Evolutionary conservation across 2,888 invertebrate species (phyloP), one percentile per base, ranked within the genome.

Genomic region (Thecophora atra): DNA sequence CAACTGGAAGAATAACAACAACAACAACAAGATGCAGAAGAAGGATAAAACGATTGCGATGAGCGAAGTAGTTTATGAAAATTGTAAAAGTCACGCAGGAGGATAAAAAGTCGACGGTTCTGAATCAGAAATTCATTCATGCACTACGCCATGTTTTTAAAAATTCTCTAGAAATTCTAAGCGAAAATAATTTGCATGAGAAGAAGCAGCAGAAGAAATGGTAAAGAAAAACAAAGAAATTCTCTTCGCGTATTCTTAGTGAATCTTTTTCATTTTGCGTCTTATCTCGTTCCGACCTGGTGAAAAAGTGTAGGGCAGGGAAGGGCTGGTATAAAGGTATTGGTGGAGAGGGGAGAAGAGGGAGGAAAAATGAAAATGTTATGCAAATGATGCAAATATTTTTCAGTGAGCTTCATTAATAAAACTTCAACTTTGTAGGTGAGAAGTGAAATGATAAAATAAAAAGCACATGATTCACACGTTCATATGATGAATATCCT

Each of bases 161-260:
- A 24, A 13, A 58, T 58, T 58, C 68, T 28, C 58, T 52, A 21
- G 37, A 17, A 63, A 28, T 64, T 64, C 19, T 51, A 37, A 51
- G 70, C 63, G 52, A 63, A 51, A 70, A 63, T 63, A 70, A 70
- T 70, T 70, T 70, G 63, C 70, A 70, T 70, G 52, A 70, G 21
- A 70, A 52, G n/a, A n/a, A n/a, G n/a, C 30, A 26, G 37, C 63
- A 60, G 44, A n/a, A 58, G 28, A 47, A 44, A 64, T 21, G 13
- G 26, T 8, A 30, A 30, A 37, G 4, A 26, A 21, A 24, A 24
- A 64, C 44, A 64, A 15, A 15, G 11, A 21, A 56, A 56, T 26
- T 26, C 24, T 56, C 24, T 64, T 64, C 47, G 44, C 64, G 15
- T 47, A 64, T 64, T 26, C 64, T 64, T 56, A 19, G 24, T 26